A percentile compares a stretch with the other conserved stretches of the same genome.
phyloP scores from a whole-genome alignment of 1,140 invertebrate species.

The Bombus consobrinus region DNA sequence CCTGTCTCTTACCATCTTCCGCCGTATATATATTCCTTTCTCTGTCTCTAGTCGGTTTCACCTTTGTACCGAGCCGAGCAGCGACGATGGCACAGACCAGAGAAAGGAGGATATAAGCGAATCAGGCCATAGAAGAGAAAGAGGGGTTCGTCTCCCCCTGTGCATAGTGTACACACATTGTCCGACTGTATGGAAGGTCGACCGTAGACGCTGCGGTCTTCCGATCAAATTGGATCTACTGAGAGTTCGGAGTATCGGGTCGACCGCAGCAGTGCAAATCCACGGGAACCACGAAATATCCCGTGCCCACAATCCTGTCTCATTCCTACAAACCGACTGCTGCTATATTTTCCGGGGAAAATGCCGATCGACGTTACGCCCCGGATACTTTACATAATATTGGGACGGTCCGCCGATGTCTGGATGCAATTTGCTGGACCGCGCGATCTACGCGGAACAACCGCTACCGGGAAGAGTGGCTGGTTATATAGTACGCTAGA shows the following conservation, averaged over 20 bases:
- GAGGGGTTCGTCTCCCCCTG: background rate
- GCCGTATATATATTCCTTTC: background rate
- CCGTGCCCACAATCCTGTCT: slow-evolving; percentile 54
- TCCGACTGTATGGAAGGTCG: slow-evolving; percentile 70
- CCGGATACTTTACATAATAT: slow-evolving; percentile 65
- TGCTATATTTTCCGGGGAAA: slow-evolving; percentile 56
- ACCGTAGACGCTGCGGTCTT: slow-evolving; percentile 69
- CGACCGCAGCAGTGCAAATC: slow-evolving; percentile 72
- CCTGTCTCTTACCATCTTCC: background rate
- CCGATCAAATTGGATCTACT: slow-evolving; percentile 78
- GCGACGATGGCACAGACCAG: background rate
- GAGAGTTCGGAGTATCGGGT: slow-evolving; percentile 71
- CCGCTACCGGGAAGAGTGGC: background rate
- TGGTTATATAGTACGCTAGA: background rate
- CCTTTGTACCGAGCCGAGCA: background rate
- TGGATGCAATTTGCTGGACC: slow-evolving; percentile 41
- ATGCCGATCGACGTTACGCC: slow-evolving; percentile 59
- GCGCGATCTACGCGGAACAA: slow-evolving; percentile 20
- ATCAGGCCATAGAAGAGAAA: slow-evolving; percentile 34
- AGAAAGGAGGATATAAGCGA: slow-evolving; percentile 29
- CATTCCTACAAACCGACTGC: slow-evolving; percentile 48
- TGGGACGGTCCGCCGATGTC: slow-evolving; percentile 32
- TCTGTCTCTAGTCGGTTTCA: background rate
- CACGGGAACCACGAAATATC: slow-evolving; percentile 70
- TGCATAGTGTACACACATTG: slow-evolving; percentile 67